These are phyloP conservation scores for Melanostoma scalare DNA, from an alignment of 2,888 invertebrate genomes.

Conservation along the genomic window DNA sequence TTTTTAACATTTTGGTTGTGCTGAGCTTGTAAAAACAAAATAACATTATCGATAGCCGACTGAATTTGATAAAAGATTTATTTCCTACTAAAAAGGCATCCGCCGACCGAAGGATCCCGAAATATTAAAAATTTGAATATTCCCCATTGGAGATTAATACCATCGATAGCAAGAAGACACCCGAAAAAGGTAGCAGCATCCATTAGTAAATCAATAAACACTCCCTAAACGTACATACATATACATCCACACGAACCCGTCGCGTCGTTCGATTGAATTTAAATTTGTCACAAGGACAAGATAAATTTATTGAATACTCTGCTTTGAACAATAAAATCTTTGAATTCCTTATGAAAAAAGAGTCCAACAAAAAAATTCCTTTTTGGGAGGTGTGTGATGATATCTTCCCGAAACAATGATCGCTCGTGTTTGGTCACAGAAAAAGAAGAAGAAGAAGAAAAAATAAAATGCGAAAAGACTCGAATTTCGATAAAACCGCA, in stretches of 20 bases:
- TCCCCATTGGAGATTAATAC: neutral
- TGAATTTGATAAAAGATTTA: constrained; percentile 7
- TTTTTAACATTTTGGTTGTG: neutral
- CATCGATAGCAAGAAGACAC: constrained; percentile 18
- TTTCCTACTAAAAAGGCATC: neutral
- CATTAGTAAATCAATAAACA: constrained; percentile 47
- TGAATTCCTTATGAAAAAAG: constrained; percentile 6
- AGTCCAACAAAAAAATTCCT: neutral
- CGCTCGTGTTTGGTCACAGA: constrained; percentile 29
- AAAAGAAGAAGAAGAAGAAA: constrained; percentile 17
- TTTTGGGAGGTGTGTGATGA: constrained; percentile 15
- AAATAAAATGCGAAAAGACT: neutral
- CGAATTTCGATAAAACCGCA: constrained; percentile 42
- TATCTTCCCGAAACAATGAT: constrained; percentile 13
- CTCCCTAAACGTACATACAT: neutral
- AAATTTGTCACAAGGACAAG: constrained; percentile 43
- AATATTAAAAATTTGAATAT: constrained; percentile 26
- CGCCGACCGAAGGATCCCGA: neutral
- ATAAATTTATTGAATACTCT: constrained; percentile 5
- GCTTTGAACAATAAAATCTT: constrained; percentile 13
- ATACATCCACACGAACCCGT: neutral
- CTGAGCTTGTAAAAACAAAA: neutral
- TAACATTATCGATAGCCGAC: neutral
- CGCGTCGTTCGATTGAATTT: constrained; percentile 31
- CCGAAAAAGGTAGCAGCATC: constrained; percentile 42